These are phyloP conservation scores for Lutjanus erythropterus DNA, from an alignment of 2,113 vertebrate species.

Conservation along the genomic window DNA sequence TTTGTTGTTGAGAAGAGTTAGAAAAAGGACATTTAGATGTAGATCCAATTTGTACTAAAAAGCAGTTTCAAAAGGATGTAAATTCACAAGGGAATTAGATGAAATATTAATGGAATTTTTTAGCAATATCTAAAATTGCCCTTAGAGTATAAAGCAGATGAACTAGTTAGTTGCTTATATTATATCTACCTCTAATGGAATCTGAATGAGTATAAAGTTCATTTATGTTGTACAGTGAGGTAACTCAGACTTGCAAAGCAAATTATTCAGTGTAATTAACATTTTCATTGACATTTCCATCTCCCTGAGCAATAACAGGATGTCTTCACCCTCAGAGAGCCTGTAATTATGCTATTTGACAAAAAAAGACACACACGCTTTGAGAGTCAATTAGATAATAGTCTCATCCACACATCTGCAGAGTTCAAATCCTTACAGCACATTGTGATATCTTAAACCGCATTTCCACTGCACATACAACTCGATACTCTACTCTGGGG, in stretches of 20 bases:
- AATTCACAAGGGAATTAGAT: neutral
- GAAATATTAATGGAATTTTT: neutral
- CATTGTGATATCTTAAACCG: neutral
- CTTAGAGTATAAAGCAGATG: neutral
- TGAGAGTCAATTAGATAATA: neutral
- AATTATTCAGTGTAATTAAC: conserved; percentile 39
- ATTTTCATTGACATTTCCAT: conserved; percentile 42
- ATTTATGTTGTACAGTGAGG: neutral
- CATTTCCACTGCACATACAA: too few species aligned
- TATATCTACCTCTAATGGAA: conserved; percentile 14
- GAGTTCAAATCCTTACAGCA: neutral
- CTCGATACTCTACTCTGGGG: too few species aligned
- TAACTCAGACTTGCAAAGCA: neutral
- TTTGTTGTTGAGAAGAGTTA: neutral
- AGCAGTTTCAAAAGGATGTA: neutral
- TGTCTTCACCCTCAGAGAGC: conserved; percentile 14
- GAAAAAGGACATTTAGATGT: neutral
- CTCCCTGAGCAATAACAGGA: neutral
- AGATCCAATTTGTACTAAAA: neutral
- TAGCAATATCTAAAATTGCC: conserved; percentile 7
- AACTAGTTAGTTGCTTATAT: neutral
- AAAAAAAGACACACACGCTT: neutral
- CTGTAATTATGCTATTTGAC: conserved; percentile 31
- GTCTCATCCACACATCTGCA: conserved; percentile 1
- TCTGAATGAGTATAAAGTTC: conserved; percentile 1